Base-by-base conservation (phyloP, 2,113 vertebrate species). In the Archocentrus centrarchus region DNA sequence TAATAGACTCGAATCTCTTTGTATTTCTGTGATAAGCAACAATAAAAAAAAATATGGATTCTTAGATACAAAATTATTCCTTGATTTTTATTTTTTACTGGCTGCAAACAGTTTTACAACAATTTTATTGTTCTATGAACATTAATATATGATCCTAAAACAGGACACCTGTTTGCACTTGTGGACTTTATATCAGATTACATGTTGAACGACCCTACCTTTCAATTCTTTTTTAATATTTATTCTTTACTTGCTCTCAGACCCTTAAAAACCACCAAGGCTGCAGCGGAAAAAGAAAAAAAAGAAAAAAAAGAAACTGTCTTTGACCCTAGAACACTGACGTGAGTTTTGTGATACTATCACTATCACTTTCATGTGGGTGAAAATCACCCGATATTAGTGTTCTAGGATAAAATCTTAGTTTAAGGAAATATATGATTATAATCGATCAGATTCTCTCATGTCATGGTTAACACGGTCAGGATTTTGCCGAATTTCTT, bases 191-290 rank as follows among this genome's bases (percentile, higher is more conserved):
- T 37, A 7, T 37, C 4, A 37, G 4, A 37, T 37, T 37, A 37
- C 32, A 32, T 32, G 32, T 1, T 5, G 32, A 32, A 4, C 4
- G 32, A 32, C 32, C 32, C 32, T 5, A 32, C 32, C 32, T 32
- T 32, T 32, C 32, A 32, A 32, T 39, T 39, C 39, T 39, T 9
- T 39, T 39, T 10, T 11, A 11, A 39, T 9, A 41, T 0, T 64
- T 64, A 41, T 64, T 41, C 37, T 64, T 22, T 22, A 47, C 22
- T 47, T 68, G 10, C 22, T 47, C 64, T 68, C 39, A 68, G 8
- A 47, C 39, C 64, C 39, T 68, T 68, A 68, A 68, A 68, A 41
- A 68, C 41, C 64, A 27, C 41, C 64, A 68, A 68, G 41, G 22
- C 41, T 68, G 22, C 64, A 68, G 14, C 5, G 47, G 22, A 68